Percentiles rank a stretch among this genome's conserved stretches.
phyloP scores from a whole-genome alignment of 2,888 invertebrate genomes.

The Rhogogaster chlorosoma region DNA sequence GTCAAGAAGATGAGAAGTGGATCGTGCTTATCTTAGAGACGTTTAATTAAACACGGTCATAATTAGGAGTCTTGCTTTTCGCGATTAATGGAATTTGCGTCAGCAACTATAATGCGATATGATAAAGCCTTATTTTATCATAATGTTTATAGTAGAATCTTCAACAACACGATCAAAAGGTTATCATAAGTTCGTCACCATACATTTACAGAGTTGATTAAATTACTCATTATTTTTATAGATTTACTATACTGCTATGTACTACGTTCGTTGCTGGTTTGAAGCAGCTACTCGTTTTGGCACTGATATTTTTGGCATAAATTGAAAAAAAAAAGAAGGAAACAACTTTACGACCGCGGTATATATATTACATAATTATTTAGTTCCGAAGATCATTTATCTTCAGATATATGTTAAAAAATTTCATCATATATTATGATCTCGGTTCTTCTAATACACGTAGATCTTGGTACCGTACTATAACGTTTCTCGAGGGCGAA shows the following conservation, averaged over 20 bases:
- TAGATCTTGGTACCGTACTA: not conserved
- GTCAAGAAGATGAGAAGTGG: not conserved
- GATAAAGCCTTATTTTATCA: conserved; percentile 1
- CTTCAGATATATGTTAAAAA: not conserved
- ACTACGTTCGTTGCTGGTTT: not conserved
- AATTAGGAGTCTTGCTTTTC: conserved; percentile 43
- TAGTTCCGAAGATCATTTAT: not conserved
- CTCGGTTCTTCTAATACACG: not conserved
- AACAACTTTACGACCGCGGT: not conserved
- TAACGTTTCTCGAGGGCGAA: conserved; percentile 23
- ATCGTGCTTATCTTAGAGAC: not conserved
- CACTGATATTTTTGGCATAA: not conserved
- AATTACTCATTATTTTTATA: conserved; percentile 33
- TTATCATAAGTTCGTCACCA: conserved; percentile 40
- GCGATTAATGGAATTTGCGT: conserved; percentile 46
- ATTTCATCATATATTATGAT: not conserved
- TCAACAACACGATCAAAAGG: conserved; percentile 43
- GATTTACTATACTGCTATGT: not conserved
- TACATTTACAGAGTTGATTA: conserved; percentile 12
- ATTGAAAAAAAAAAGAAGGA: not conserved
- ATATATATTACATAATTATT: not conserved
- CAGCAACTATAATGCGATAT: not conserved
- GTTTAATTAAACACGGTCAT: conserved; percentile 22
- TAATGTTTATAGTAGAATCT: conserved; percentile 23
- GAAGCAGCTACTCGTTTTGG: not conserved